phyloP scores from a whole-genome alignment of 1,140 invertebrate genomes.

The Pectinophora gossypiella region DNA sequence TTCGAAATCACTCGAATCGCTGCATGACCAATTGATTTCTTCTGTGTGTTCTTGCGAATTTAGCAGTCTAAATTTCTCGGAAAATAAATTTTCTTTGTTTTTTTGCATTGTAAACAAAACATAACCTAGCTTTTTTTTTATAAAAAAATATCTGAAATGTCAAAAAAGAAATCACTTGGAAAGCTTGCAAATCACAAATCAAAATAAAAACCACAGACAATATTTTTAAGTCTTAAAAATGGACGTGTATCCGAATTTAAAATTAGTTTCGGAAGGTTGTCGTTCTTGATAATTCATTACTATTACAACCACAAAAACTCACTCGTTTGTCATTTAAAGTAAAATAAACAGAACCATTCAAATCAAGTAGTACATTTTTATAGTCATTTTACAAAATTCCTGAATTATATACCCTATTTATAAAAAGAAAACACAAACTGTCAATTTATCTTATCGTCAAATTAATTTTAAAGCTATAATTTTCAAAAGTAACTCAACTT shows the following conservation, averaged over 20 bases:
- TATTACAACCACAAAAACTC: neutral
- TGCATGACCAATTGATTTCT: constrained; percentile 54
- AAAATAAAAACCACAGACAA: too few species aligned
- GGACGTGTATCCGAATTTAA: neutral
- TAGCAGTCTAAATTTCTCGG: constrained; percentile 41
- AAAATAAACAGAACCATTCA: neutral
- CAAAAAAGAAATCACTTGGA: too few species aligned
- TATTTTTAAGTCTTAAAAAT: too few species aligned
- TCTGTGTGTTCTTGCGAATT: constrained; percentile 44
- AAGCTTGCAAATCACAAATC: too few species aligned
- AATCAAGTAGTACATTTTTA: neutral
- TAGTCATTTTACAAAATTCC: neutral
- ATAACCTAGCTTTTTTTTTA: too few species aligned
- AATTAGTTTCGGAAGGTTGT: neutral
- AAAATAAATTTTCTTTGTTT: constrained; percentile 36
- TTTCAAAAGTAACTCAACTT: neutral
- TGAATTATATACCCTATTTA: neutral
- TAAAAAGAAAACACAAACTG: too few species aligned
- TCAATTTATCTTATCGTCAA: too few species aligned
- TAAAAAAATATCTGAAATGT: too few species aligned
- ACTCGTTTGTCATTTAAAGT: neutral
- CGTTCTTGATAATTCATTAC: neutral
- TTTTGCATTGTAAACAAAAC: too few species aligned
- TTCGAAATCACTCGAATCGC: constrained; percentile 52
- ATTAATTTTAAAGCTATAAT: too few species aligned